These are phyloP conservation scores for Agraylea sexmaculata DNA, from an alignment of 1,140 invertebrate genomes.

Conservation along the genomic window DNA sequence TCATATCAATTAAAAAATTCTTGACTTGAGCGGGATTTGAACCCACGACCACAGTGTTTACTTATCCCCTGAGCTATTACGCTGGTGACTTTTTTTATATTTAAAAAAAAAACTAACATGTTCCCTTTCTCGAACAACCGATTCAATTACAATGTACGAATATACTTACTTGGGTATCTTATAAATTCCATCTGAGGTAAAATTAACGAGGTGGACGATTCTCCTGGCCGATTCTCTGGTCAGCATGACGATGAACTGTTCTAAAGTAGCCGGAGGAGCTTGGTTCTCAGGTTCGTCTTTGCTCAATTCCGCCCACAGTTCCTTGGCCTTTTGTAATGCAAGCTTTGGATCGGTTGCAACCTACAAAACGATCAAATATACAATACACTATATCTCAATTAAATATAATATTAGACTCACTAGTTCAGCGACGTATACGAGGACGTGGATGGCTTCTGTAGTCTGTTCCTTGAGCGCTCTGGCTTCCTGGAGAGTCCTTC, in stretches of 20 bases:
- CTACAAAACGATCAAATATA: slow-evolving; percentile 30
- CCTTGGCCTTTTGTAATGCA: slow-evolving; percentile 58
- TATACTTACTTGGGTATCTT: slow-evolving; percentile 45
- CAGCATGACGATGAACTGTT: slow-evolving; percentile 60
- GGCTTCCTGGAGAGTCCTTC: slow-evolving; percentile 59
- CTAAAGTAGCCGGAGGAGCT: slow-evolving; percentile 58
- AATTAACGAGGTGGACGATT: slow-evolving; percentile 65
- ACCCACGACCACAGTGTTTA: too few species aligned
- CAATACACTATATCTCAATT: slow-evolving; percentile 8
- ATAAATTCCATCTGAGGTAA: slow-evolving; percentile 40
- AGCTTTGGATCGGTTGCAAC: slow-evolving; percentile 62
- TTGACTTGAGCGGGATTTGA: too few species aligned
- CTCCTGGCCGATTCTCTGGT: slow-evolving; percentile 60
- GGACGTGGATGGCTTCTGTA: slow-evolving; percentile 61
- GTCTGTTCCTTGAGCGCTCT: slow-evolving; percentile 64
- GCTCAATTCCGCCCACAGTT: slow-evolving; percentile 56
- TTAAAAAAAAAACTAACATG: not conserved
- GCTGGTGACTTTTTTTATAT: too few species aligned
- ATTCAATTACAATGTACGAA: not conserved
- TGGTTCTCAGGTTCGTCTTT: slow-evolving; percentile 72
- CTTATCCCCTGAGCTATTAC: too few species aligned
- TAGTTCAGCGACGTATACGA: slow-evolving; percentile 62
- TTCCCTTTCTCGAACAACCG: not conserved
- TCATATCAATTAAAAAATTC: too few species aligned
- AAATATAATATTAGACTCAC: slow-evolving; percentile 35